Conservation (phyloP, 2,113 vertebrate genomes). For the Solenodon paradoxus region DNA sequence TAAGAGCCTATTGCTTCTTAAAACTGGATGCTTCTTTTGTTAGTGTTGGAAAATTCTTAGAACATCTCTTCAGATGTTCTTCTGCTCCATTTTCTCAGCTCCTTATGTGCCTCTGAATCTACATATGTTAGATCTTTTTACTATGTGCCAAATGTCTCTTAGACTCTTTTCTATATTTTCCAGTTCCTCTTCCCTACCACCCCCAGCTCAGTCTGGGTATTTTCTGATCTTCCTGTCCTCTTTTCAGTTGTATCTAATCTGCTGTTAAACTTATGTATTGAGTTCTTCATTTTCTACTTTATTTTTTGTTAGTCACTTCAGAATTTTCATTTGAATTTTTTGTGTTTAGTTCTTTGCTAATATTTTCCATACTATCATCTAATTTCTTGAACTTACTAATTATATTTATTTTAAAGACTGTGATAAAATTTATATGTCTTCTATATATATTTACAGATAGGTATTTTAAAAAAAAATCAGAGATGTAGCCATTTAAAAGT, state of each 20-base stretch:
- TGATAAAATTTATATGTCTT: not conserved
- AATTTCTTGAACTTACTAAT: not conserved
- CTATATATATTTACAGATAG: not conserved
- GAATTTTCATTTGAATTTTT: not conserved
- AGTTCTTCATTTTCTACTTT: not conserved
- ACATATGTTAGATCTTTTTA: not conserved
- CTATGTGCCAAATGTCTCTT: not conserved
- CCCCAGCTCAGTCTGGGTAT: not conserved
- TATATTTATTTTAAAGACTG: not conserved
- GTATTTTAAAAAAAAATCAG: not conserved
- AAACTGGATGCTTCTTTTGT: not conserved
- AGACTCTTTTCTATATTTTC: not conserved
- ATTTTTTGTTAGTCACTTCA: not conserved
- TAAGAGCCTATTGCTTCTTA: not conserved
- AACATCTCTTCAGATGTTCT: constrained; percentile 15
- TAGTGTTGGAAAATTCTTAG: not conserved
- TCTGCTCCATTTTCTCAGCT: not conserved
- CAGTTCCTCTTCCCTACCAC: not conserved
- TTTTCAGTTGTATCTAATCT: not conserved
- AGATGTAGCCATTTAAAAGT: not conserved
- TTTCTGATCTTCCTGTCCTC: not conserved
- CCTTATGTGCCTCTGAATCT: not conserved
- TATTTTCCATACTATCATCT: not conserved
- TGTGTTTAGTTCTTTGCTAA: not conserved
- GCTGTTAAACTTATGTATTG: not conserved